Evolutionary conservation across 2,113 vertebrate species (phyloP).

Genomic region (Osmerus mordax): DNA sequence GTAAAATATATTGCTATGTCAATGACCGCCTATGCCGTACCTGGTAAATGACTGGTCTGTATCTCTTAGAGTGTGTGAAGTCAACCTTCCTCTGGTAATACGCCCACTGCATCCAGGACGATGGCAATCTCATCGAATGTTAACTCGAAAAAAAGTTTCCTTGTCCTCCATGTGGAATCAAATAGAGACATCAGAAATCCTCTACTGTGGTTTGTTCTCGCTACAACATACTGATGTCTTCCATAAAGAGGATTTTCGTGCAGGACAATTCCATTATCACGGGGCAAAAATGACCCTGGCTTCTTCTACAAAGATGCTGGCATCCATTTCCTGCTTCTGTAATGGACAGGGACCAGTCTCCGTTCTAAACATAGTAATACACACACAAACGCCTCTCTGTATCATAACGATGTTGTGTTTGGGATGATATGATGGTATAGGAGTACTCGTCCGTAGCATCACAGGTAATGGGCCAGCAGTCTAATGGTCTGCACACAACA

Average conservation of each 20-base stretch:
- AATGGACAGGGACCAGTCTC: slow-evolving; percentile 44
- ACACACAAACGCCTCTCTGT: slow-evolving; percentile 12
- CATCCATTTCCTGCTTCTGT: slow-evolving; percentile 63
- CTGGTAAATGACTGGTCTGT: slow-evolving; percentile 13
- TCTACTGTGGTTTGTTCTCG: slow-evolving; percentile 16
- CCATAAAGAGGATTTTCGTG: slow-evolving; percentile 49
- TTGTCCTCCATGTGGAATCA: slow-evolving; percentile 32
- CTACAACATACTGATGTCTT: slow-evolving; percentile 52
- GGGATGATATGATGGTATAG: slow-evolving; percentile 40
- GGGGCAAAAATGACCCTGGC: slow-evolving; percentile 59
- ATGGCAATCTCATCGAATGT: slow-evolving; percentile 43
- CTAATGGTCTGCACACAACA: slow-evolving; percentile 62
- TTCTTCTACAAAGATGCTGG: slow-evolving; percentile 45
- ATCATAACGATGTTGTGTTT: slow-evolving; percentile 50
- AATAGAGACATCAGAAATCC: slow-evolving; percentile 53
- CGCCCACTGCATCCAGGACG: slow-evolving; percentile 25
- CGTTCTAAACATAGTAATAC: slow-evolving; percentile 5
- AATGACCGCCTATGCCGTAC: slow-evolving; percentile 15
- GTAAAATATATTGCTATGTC: slow-evolving; percentile 38
- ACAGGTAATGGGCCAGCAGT: slow-evolving; percentile 55
- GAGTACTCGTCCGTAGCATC: slow-evolving; percentile 51
- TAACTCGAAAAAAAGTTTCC: slow-evolving; percentile 44
- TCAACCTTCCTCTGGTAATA: slow-evolving; percentile 11
- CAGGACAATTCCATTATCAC: slow-evolving; percentile 58
- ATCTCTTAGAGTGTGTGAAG: slow-evolving; percentile 11